phyloP scores from a whole-genome alignment of 2,797 vertebrate species.

The Meriones psammophilus region DNA sequence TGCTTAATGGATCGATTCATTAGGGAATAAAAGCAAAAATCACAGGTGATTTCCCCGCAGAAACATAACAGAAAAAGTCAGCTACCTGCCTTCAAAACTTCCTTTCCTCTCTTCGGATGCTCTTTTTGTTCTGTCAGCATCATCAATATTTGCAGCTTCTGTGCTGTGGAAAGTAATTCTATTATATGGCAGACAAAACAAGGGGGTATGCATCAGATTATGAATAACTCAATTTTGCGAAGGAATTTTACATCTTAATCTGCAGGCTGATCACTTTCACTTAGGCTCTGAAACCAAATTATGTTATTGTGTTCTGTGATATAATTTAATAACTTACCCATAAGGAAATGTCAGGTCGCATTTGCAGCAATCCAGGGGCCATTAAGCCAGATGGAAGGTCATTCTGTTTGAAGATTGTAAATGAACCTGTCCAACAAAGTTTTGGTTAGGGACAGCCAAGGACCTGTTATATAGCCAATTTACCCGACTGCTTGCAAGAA shows the following conservation, averaged over 20 bases:
- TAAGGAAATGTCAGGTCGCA: slow-evolving; percentile 91
- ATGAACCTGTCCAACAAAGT: slow-evolving; percentile 88
- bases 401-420: slow-evolving; percentile 88
- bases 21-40: slow-evolving; percentile 36
- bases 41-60: slow-evolving; percentile 67
- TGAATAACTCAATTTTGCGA: slow-evolving; percentile 90
- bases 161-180: slow-evolving; percentile 86
- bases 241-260: slow-evolving; percentile 90
- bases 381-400: slow-evolving; percentile 88
- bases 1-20: slow-evolving; percentile 58
- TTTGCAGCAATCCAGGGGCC: slow-evolving; percentile 86
- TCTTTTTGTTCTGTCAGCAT: slow-evolving; percentile 87
- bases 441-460: slow-evolving; percentile 88
- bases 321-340: slow-evolving; percentile 90
- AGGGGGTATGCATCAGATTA: slow-evolving; percentile 88
- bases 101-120: neutral
- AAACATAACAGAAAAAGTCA: slow-evolving; percentile 75
- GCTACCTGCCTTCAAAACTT: slow-evolving; percentile 70
- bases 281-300: slow-evolving; percentile 90
- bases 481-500: slow-evolving; percentile 81
- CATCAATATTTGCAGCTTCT: slow-evolving; percentile 75
- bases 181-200: slow-evolving; percentile 88
- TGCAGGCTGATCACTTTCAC: slow-evolving; percentile 89
- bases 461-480: slow-evolving; percentile 88
- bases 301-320: slow-evolving; percentile 87